Conservation (phyloP, 2,113 vertebrate genomes). For the Otus sunia region DNA sequence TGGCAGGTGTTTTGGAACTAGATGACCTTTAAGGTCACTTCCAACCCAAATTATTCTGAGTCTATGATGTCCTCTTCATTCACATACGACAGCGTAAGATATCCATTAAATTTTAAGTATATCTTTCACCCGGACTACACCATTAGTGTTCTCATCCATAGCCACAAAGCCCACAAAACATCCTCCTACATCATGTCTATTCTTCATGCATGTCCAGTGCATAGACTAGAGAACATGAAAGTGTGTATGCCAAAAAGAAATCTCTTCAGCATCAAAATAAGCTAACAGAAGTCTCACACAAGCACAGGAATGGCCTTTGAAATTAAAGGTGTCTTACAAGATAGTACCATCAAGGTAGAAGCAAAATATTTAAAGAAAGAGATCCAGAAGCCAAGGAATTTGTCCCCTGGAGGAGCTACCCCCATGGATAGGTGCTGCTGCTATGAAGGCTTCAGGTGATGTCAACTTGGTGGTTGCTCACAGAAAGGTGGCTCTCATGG, state of each 20-base stretch:
- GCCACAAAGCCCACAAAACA: not conserved
- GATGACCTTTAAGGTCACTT: too few relatives aligned
- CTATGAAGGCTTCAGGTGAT: not conserved
- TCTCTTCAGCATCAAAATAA: not conserved
- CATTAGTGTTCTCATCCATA: not conserved
- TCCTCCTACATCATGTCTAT: rapidly evolving
- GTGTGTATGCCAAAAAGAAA: not conserved
- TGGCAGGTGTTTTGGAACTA: too few relatives aligned
- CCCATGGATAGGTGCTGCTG: not conserved
- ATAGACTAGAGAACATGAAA: rapidly evolving
- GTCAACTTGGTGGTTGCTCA: not conserved
- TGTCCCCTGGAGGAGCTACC: not conserved
- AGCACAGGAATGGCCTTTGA: not conserved
- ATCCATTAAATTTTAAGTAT: not conserved
- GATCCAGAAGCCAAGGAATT: not conserved
- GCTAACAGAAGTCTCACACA: not conserved
- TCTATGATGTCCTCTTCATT: not conserved
- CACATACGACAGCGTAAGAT: not conserved
- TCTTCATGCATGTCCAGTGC: rapidly evolving
- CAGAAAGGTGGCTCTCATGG: not conserved
- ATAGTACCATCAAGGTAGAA: not conserved
- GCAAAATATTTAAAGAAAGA: not conserved
- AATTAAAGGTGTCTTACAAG: not conserved
- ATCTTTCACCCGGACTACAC: not conserved
- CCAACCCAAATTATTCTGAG: too few relatives aligned